Evolutionary conservation across 2,797 vertebrate genomes (phyloP).

Genomic region (Pelobates cultripes): DNA sequence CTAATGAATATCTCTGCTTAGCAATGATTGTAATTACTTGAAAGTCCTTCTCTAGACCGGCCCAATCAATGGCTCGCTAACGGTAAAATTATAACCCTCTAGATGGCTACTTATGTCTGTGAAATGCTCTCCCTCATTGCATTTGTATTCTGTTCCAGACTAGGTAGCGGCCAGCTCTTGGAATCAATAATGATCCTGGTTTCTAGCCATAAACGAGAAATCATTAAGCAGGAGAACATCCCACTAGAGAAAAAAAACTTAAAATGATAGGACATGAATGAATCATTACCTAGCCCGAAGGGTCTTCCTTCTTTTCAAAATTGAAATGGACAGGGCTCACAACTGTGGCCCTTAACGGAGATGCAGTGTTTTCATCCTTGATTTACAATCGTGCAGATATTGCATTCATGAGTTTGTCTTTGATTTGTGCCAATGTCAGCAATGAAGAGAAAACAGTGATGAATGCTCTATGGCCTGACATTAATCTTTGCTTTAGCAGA

Average conservation of each 20-base stretch:
- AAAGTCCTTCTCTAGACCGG: conserved; percentile 84
- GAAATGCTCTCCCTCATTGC: conserved; percentile 64
- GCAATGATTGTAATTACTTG: conserved; percentile 61
- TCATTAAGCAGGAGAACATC: conserved; percentile 54
- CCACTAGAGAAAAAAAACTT: conserved; percentile 38
- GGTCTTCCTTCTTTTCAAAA: conserved; percentile 50
- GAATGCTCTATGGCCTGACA: conserved; percentile 48
- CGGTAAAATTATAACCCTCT: conserved; percentile 79
- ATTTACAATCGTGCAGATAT: conserved; percentile 52
- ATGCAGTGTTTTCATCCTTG: conserved; percentile 47
- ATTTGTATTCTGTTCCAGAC: conserved; percentile 73
- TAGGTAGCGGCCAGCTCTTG: conserved; percentile 68
- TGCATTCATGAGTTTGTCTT: conserved; percentile 54
- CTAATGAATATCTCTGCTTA: conserved; percentile 45
- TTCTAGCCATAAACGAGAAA: conserved; percentile 52
- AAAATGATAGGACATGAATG: conserved; percentile 54
- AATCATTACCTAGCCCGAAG: conserved; percentile 54
- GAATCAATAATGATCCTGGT: conserved; percentile 64
- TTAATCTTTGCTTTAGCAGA: conserved; percentile 54
- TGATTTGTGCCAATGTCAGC: conserved; percentile 55
- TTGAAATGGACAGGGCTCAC: conserved; percentile 53
- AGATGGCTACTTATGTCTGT: conserved; percentile 70
- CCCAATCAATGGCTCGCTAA: conserved; percentile 81
- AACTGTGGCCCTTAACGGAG: conserved; percentile 32
- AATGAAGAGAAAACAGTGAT: conserved; percentile 52